Percentiles rank a stretch among this genome's conserved stretches.
phyloP scores from a whole-genome alignment of 92 coral and sea anemone genomes.

The Scolanthus callimorphus region DNA sequence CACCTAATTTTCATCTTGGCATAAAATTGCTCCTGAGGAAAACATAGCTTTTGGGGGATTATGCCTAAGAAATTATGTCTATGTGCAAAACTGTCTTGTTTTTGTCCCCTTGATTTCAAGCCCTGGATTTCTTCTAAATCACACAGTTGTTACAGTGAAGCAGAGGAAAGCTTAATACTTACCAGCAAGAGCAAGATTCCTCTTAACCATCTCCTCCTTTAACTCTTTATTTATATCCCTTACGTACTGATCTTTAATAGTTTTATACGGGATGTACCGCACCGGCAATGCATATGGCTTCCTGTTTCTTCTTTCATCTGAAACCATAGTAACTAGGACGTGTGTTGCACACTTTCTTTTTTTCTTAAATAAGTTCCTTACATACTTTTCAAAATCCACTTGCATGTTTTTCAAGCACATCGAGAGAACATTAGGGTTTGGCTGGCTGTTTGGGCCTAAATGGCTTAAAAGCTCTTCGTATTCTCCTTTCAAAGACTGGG shows the following conservation, averaged over 20 bases:
- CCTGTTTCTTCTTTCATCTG: conserved; percentile 25
- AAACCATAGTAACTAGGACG: too few species aligned
- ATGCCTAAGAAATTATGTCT: too few species aligned
- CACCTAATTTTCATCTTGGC: too few species aligned
- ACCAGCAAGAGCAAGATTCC: conserved; percentile 36
- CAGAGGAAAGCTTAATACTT: too few species aligned
- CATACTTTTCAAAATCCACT: not conserved
- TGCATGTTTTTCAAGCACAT: not conserved
- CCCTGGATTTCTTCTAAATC: too few species aligned
- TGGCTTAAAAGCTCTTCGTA: not conserved
- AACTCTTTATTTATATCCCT: conserved; percentile 27
- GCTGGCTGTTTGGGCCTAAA: not conserved
- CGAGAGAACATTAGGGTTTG: not conserved
- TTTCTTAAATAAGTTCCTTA: conserved; percentile 21
- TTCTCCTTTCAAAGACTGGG: not conserved
- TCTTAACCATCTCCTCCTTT: conserved; percentile 28
- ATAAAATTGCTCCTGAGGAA: too few species aligned
- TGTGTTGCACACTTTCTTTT: conserved; percentile 32
- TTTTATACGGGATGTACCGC: conserved; percentile 26
- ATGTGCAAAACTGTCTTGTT: too few species aligned
- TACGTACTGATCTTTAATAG: conserved; percentile 32
- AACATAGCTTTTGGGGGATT: too few species aligned
- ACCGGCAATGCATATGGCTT: conserved; percentile 53
- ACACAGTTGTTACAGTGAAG: too few species aligned
- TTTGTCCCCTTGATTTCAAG: too few species aligned